Conservation (phyloP, 23 tunicate species). For the Halocynthia aurantium region DNA sequence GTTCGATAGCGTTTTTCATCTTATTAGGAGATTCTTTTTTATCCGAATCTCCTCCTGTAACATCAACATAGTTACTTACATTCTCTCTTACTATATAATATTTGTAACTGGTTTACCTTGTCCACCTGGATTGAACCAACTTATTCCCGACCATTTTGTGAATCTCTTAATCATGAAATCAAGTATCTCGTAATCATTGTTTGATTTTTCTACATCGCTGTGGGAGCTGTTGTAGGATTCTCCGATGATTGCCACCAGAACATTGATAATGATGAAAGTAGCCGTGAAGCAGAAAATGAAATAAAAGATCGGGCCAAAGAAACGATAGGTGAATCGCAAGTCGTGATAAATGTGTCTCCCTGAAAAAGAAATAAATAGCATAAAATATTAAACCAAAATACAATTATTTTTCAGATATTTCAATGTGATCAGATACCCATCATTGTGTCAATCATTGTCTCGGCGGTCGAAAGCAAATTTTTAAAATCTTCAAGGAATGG, state of each 20-base stretch:
- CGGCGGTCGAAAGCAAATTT: conserved; percentile 52
- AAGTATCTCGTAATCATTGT: conserved; percentile 83
- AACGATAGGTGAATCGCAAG: conserved; percentile 45
- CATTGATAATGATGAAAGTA: conserved; percentile 77
- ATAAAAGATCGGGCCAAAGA: conserved; percentile 88
- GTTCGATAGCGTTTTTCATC: no score
- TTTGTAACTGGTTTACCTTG: background rate
- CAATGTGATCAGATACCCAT: conserved; percentile 43
- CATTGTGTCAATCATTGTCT: conserved; percentile 75
- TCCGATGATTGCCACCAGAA: conserved; percentile 91
- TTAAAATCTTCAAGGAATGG: conserved; percentile 75
- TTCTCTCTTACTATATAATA: background rate
- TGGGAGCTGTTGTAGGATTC: conserved; percentile 70
- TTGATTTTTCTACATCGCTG: conserved; percentile 16
- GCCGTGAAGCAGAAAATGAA: conserved; percentile 89
- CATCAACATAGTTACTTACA: background rate
- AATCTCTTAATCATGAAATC: conserved; percentile 89
- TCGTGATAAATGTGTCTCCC: conserved; percentile 64
- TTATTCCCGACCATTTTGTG: conserved; percentile 76
- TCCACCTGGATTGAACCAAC: background rate
- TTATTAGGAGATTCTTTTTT: no score
- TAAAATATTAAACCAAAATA: background rate
- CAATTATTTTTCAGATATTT: background rate
- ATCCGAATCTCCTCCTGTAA: background rate
- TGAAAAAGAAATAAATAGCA: conserved; percentile 6